Percentiles rank a stretch among this genome's conserved stretches.
phyloP scores from a whole-genome alignment of 2,797 vertebrate genomes.

The Lacerta agilis region DNA sequence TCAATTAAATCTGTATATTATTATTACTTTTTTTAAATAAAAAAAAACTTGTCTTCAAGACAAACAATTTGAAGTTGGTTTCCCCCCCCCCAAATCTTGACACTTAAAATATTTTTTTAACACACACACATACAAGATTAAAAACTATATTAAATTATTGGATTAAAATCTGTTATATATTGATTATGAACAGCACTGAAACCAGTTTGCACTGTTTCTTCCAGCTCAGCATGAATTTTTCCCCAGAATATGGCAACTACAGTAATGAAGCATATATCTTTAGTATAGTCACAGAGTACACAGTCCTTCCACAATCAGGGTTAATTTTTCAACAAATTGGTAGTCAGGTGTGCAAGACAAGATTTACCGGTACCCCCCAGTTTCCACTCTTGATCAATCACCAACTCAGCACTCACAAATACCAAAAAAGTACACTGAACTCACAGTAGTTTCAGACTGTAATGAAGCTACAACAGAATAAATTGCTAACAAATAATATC shows the following conservation, averaged over 20 bases:
- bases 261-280: slow-evolving; percentile 18
- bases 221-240: slow-evolving; percentile 24
- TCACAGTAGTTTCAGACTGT: not conserved
- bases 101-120: not conserved
- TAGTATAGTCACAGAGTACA: not conserved
- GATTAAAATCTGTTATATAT: not conserved
- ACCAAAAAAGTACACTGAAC: not conserved
- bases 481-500: not conserved
- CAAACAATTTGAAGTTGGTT: slow-evolving; percentile 28
- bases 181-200: not conserved
- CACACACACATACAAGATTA: no score
- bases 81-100: not conserved
- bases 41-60: slow-evolving; percentile 29
- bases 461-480: not conserved
- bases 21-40: not conserved
- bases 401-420: not conserved
- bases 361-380: no score
- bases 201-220: not conserved
- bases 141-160: not conserved
- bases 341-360: not conserved
- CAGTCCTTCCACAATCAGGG: not conserved
- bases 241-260: not conserved
- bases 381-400: not conserved
- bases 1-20: not conserved
- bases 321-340: not conserved